phyloP scores from a whole-genome alignment of 35 echinoderm and acorn worm species.

The Ophiothrix spiculata region DNA sequence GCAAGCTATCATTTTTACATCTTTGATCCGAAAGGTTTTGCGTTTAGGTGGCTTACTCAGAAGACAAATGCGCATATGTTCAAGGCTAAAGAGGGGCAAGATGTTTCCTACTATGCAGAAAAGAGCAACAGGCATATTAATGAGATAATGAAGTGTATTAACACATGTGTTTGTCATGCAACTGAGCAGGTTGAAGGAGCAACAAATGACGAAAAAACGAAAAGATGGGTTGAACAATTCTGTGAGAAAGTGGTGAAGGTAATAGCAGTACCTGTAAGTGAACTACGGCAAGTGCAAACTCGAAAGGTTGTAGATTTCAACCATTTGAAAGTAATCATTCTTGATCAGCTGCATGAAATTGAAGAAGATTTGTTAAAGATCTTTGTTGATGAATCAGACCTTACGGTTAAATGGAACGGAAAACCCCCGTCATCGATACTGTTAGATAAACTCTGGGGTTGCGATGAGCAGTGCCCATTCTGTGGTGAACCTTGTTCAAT shows the following conservation, averaged over 20 bases:
- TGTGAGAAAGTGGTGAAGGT: neutral
- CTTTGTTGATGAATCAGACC: neutral
- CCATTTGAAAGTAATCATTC: neutral
- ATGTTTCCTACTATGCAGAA: neutral
- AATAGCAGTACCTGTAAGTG: neutral
- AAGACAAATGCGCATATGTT: neutral
- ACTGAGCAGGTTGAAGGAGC: neutral
- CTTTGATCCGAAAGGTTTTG: neutral
- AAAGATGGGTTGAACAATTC: neutral
- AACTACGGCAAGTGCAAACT: neutral
- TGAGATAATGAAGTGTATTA: neutral
- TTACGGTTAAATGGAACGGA: neutral
- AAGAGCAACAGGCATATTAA: neutral
- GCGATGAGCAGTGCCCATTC: neutral
- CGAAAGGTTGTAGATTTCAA: neutral
- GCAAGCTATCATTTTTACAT: neutral
- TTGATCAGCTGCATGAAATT: neutral
- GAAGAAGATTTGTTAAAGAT: neutral
- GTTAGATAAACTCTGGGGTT: neutral
- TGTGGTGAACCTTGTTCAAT: neutral
- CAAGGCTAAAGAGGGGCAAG: neutral
- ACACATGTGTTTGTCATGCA: neutral
- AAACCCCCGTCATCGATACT: neutral
- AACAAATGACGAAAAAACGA: neutral
- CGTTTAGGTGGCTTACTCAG: neutral